phyloP scores from a whole-genome alignment of 2,888 invertebrate species.

The Pterostichus madidus region DNA sequence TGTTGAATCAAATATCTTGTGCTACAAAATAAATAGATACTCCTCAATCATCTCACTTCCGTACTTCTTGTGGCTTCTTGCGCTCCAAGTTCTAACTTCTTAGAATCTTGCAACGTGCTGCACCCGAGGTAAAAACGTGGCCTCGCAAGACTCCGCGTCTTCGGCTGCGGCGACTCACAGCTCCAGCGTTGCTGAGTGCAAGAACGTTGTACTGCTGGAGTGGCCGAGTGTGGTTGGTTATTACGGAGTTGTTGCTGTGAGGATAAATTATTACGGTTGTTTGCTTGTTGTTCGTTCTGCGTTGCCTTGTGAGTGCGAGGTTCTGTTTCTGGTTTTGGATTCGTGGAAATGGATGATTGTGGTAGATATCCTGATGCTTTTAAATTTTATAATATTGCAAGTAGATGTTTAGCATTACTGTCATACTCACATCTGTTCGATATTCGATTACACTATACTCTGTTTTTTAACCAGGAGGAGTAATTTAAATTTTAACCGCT shows the following conservation, averaged over 20 bases:
- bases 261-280: slow-evolving; percentile 51
- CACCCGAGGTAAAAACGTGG: slow-evolving; percentile 28
- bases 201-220: not conserved
- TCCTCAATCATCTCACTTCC: not conserved
- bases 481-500: too few species aligned
- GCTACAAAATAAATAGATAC: too few species aligned
- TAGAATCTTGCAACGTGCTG: slow-evolving; percentile 20
- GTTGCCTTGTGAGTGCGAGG: slow-evolving; percentile 2
- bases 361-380: not conserved
- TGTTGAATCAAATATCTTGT: too few species aligned
- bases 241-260: slow-evolving; percentile 32
- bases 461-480: too few species aligned
- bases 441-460: too few species aligned
- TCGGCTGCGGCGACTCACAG: slow-evolving; percentile 1
- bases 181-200: not conserved
- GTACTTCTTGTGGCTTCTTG: not conserved
- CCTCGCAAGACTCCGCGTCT: not conserved
- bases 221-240: slow-evolving; percentile 15
- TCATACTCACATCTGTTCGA: too few species aligned
- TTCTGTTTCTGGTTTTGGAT: slow-evolving; percentile 8
- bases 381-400: not conserved
- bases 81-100: not conserved
- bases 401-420: not conserved
- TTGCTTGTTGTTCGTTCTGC: slow-evolving; percentile 15
- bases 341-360: not conserved